Evolutionary conservation across 2,888 invertebrate species (phyloP).

Genomic region (Thyatira batis): DNA sequence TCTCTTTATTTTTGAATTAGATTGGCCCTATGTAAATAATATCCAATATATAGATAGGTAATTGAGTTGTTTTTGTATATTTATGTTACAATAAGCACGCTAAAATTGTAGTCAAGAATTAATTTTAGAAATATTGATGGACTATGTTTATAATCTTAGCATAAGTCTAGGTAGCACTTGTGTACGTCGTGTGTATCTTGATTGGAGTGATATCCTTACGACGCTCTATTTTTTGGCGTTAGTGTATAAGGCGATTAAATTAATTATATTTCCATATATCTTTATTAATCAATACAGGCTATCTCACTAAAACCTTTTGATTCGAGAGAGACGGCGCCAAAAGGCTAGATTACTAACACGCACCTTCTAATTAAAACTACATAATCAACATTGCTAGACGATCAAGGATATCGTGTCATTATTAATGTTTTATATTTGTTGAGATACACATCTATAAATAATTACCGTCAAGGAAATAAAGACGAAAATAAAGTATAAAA

Average conservation of each 20-base stretch:
- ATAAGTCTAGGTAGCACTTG: too few species aligned
- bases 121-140: too few species aligned
- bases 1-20: too few species aligned
- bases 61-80: too few species aligned
- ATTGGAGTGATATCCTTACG: too few species aligned
- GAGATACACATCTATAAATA: neutral
- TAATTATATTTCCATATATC: neutral
- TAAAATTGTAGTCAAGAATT: too few species aligned
- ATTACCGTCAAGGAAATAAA: neutral
- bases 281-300: neutral
- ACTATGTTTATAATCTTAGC: too few species aligned
- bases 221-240: too few species aligned
- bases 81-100: too few species aligned
- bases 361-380: neutral
- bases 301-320: neutral
- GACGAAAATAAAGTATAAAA: neutral
- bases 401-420: neutral
- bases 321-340: neutral
- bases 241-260: neutral
- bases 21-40: too few species aligned
- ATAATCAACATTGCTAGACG: neutral
- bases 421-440: neutral
- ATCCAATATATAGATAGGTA: too few species aligned
- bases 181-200: too few species aligned
- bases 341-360: neutral